Conservation (phyloP, 2,797 vertebrate genomes). For the Etheostoma nigrum region DNA sequence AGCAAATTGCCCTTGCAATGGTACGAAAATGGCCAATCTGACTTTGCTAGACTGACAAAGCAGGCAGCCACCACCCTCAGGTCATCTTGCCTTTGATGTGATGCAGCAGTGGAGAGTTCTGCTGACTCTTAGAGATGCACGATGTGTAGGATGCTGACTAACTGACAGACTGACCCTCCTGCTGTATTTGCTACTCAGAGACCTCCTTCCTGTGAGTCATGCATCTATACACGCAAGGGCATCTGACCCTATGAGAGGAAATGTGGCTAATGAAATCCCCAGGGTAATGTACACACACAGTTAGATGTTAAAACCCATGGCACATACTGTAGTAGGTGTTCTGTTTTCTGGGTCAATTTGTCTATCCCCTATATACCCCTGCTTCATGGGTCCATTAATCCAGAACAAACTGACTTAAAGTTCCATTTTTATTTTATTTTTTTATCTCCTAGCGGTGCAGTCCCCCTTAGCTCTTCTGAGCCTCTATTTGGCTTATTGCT, state of each 20-base stretch:
- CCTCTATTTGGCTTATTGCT: not conserved
- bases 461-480: not conserved
- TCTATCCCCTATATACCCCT: not conserved
- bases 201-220: slow-evolving; percentile 62
- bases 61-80: slow-evolving; percentile 66
- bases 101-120: slow-evolving; percentile 71
- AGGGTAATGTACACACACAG: slow-evolving; percentile 26
- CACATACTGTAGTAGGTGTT: not conserved
- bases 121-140: slow-evolving; percentile 71
- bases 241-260: slow-evolving; percentile 50
- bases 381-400: not conserved
- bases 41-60: slow-evolving; percentile 79
- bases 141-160: slow-evolving; percentile 56
- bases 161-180: slow-evolving; percentile 60
- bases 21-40: slow-evolving; percentile 71
- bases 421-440: not conserved
- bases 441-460: not conserved
- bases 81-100: slow-evolving; percentile 73
- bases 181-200: slow-evolving; percentile 43
- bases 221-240: slow-evolving; percentile 49
- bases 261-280: slow-evolving; percentile 59
- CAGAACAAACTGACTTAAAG: not conserved
- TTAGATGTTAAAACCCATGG: slow-evolving; percentile 7
- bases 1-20: slow-evolving; percentile 73
- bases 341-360: not conserved